Evolutionary conservation across 1,140 invertebrate species (phyloP).

Genomic region (Drosophila grimshawi): DNA sequence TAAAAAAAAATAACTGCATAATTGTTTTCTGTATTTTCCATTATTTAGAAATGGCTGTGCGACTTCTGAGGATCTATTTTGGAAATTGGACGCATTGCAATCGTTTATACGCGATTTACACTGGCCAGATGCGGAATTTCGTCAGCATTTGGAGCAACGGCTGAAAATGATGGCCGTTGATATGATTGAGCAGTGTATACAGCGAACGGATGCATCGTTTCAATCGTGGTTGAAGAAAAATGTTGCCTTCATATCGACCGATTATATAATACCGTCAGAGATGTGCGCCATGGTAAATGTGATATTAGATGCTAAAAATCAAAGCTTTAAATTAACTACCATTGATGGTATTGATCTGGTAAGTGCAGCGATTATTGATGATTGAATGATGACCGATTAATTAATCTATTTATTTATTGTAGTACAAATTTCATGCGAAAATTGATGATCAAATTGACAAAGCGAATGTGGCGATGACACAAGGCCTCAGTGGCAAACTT

Average conservation of each 20-base stretch:
- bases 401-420: neutral
- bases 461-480: constrained; percentile 95
- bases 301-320: constrained; percentile 96
- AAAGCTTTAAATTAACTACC: constrained; percentile 98
- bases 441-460: constrained; percentile 98
- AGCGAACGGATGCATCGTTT: constrained; percentile 92
- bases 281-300: constrained; percentile 99
- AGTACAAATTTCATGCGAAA: constrained; percentile 99
- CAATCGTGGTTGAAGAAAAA: constrained; percentile 98
- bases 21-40: neutral
- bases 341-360: constrained; percentile 98
- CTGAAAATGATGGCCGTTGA: constrained; percentile 99
- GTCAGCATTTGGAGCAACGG: constrained; percentile 97
- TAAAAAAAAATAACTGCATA: neutral
- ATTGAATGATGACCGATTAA: no score
- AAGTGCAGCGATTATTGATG: constrained; percentile 72
- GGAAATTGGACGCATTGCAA: constrained; percentile 99
- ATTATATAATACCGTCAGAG: constrained; percentile 98
- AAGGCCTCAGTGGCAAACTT: constrained; percentile 95
- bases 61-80: constrained; percentile 99
- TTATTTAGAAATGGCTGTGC: constrained; percentile 94
- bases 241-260: constrained; percentile 97
- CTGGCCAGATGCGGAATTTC: constrained; percentile 99
- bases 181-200: constrained; percentile 99
- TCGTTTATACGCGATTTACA: constrained; percentile 99